Base-by-base conservation (phyloP, 2,888 invertebrate genomes). In the Drosophila austrosaltans region DNA sequence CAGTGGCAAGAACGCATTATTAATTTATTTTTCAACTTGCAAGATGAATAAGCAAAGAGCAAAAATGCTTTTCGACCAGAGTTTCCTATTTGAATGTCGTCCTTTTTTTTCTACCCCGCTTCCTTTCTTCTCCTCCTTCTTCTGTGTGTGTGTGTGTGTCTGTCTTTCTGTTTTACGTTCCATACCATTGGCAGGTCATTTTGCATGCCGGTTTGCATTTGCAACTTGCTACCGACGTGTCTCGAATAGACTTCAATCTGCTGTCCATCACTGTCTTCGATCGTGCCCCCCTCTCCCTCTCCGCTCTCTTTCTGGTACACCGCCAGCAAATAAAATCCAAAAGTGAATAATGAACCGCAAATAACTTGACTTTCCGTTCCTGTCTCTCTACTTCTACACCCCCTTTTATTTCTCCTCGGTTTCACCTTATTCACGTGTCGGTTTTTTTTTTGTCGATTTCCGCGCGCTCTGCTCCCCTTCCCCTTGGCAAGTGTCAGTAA, bases 291-390 rank as follows among this genome's bases (percentile, higher is more conserved):
- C 48, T 48, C 44, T 25, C 40, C 25, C 60, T 39, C 63, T 57
- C 69, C 16, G 16, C 16, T 16, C 16, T 78, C 44, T 3, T 48
- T 48, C 39, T 28, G 30, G 30, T 30, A 30, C 30, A 30, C 10
- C 36, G 69, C 86, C 76, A 78, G 81, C 68, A 79, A 78, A 81
- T 78, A 83, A 83, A 86, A 84, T 76, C 81, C 81, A 79, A 81
- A 87, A 88, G 87, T 88, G 89, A 88, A 89, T 88, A 88, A 88
- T 88, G 88, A 88, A 89, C 87, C 89, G 87, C 89, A 88, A 88
- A 89, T 88, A 89, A 87, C 78, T 86, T 89, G 82, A 73, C 82
- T 85, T 82, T 82, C 80, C 77, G 75, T 68, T 75, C 28, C 28
- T 28, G 28, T 39, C 48, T 12, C 36, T 16, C n/a, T 12, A 8